Percentiles rank a stretch among this genome's conserved stretches.
These are phyloP conservation scores for Pionites leucogaster DNA, from an alignment of 2,113 vertebrate genomes.

Conservation along the genomic window DNA sequence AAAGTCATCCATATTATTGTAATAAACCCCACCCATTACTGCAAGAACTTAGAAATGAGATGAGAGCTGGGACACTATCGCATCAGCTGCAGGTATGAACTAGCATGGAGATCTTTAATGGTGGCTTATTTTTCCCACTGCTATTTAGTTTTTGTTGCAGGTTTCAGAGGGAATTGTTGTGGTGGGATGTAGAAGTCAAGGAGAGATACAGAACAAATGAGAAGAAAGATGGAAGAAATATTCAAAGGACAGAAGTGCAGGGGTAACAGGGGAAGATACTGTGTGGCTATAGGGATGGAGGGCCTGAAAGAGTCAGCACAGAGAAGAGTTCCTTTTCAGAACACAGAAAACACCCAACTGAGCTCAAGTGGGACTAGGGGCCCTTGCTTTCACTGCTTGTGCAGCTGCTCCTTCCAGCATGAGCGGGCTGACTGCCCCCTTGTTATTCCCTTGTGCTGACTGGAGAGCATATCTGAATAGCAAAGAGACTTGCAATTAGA, in stretches of 20 bases:
- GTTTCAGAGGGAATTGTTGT: background rate
- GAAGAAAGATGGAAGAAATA: background rate
- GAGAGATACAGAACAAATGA: background rate
- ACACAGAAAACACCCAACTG: background rate
- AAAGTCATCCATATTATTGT: background rate
- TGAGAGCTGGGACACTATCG: background rate
- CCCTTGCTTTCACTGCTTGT: background rate
- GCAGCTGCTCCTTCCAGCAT: slow-evolving; percentile 52
- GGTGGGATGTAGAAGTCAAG: background rate
- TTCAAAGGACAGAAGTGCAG: background rate
- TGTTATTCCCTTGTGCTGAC: slow-evolving; percentile 56
- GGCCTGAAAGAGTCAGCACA: background rate
- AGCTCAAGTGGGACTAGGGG: background rate
- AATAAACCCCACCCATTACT: background rate
- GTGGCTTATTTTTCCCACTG: background rate
- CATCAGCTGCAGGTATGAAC: background rate
- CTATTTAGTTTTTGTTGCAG: background rate
- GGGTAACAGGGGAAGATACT: background rate
- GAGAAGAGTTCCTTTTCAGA: background rate
- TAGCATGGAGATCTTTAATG: background rate
- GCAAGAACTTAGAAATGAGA: rapidly evolving
- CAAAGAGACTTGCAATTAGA: slow-evolving; percentile 50
- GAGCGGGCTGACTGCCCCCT: slow-evolving; percentile 48
- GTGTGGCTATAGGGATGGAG: background rate
- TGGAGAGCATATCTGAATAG: slow-evolving; percentile 39